Evolutionary conservation across 1,140 invertebrate genomes (phyloP).

Genomic region (Euura saliciscinereae): DNA sequence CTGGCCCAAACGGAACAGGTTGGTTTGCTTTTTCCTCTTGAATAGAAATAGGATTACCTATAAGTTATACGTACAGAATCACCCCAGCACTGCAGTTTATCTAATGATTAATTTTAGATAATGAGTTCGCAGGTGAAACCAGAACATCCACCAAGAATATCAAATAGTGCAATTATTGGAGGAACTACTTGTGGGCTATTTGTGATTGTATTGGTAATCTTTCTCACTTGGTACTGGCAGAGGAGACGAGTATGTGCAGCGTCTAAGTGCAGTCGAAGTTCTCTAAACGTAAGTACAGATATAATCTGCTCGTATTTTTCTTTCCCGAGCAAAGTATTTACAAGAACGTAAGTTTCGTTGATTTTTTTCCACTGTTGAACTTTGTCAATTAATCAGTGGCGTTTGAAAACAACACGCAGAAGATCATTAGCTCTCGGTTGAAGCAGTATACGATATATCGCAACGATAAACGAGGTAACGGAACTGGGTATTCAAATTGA

Average conservation of each 20-base stretch:
- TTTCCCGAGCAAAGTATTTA: too few relatives aligned
- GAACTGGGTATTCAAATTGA: neutral
- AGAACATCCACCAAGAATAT: slow-evolving; percentile 39
- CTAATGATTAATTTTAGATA: neutral
- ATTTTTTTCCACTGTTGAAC: too few relatives aligned
- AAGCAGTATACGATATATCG: neutral
- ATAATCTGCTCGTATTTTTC: too few relatives aligned
- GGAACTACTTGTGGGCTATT: slow-evolving; percentile 35
- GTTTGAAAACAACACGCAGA: neutral
- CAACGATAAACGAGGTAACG: neutral
- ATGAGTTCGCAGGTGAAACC: slow-evolving; percentile 39
- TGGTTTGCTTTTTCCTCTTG: slow-evolving; percentile 16
- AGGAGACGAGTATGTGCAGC: slow-evolving; percentile 41
- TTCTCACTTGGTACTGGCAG: slow-evolving; percentile 34
- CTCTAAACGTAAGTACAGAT: slow-evolving; percentile 32
- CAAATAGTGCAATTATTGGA: slow-evolving; percentile 44
- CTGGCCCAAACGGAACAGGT: slow-evolving; percentile 52
- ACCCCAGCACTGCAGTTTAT: neutral
- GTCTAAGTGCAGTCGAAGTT: slow-evolving; percentile 37
- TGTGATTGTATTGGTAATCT: slow-evolving; percentile 16
- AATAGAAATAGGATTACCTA: slow-evolving; percentile 9
- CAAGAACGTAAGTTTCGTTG: too few relatives aligned
- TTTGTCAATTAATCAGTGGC: too few relatives aligned
- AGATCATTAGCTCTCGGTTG: neutral
- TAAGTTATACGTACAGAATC: too few relatives aligned